phyloP scores from a whole-genome alignment of 1,140 invertebrate species.

The Apis laboriosa region DNA sequence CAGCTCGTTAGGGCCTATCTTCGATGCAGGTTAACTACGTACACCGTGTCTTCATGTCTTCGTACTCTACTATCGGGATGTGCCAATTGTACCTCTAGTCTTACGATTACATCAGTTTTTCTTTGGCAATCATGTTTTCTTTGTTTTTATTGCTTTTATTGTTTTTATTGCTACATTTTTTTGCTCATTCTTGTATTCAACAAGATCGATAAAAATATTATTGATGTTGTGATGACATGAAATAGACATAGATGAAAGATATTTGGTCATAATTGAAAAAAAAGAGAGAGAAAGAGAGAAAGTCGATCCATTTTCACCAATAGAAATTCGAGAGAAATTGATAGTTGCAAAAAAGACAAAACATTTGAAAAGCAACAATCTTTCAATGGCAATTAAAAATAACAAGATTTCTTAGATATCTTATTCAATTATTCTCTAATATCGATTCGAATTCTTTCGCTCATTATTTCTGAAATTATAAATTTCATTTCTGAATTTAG shows the following conservation, averaged over 20 bases:
- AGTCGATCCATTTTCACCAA: constrained; percentile 21
- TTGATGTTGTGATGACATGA: not conserved
- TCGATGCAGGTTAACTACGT: constrained; percentile 66
- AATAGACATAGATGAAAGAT: not conserved
- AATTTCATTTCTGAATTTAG: too few relatives aligned
- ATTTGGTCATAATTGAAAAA: not conserved
- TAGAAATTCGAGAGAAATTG: constrained; percentile 11
- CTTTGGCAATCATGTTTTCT: not conserved
- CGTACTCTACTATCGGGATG: not conserved
- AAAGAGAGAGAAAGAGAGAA: not conserved
- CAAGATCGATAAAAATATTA: not conserved
- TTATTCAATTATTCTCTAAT: not conserved
- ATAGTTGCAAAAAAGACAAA: not conserved
- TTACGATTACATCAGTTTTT: not conserved
- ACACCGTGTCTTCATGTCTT: constrained; percentile 1
- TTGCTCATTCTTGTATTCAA: not conserved
- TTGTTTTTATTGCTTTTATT: not conserved
- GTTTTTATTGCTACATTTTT: not conserved
- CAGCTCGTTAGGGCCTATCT: constrained; percentile 70
- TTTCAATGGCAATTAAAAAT: constrained; percentile 1
- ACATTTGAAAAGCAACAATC: not conserved
- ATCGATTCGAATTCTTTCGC: not conserved
- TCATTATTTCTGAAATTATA: not conserved
- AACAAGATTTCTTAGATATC: not conserved
- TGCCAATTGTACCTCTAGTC: not conserved